phyloP scores from a whole-genome alignment of 2,888 invertebrate genomes.

The Pollenia labialis region DNA sequence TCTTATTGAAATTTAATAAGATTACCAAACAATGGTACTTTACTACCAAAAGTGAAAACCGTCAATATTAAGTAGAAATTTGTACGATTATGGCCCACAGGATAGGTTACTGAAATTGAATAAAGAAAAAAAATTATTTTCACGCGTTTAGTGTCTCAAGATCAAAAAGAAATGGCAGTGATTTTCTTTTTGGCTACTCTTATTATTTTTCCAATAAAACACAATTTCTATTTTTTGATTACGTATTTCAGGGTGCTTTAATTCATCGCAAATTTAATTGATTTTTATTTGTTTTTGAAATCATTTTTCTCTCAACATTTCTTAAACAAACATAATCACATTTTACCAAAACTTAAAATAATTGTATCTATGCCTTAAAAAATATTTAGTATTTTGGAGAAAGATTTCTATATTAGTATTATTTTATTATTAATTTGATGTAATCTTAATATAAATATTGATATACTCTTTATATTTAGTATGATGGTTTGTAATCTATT shows the following conservation, averaged over 20 bases:
- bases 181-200: too few species aligned
- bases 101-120: too few species aligned
- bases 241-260: slow-evolving; percentile 70
- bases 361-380: slow-evolving; percentile 71
- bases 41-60: too few species aligned
- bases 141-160: too few species aligned
- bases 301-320: slow-evolving; percentile 51
- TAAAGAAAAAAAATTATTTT: too few species aligned
- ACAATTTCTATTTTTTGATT: slow-evolving; percentile 60
- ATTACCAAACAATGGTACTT: too few species aligned
- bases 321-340: slow-evolving; percentile 72
- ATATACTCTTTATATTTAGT: slow-evolving; percentile 30
- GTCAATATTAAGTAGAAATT: too few species aligned
- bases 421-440: slow-evolving; percentile 14
- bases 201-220: not conserved
- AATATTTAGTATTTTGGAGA: slow-evolving; percentile 55
- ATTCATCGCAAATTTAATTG: slow-evolving; percentile 69
- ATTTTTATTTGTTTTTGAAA: slow-evolving; percentile 70
- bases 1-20: too few species aligned
- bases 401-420: slow-evolving; percentile 13
- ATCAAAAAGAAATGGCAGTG: too few species aligned
- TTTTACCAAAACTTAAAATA: slow-evolving; percentile 72
- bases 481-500: slow-evolving; percentile 30
- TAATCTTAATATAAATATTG: slow-evolving; percentile 30
- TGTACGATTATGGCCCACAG: too few species aligned